Percentiles rank a stretch among this genome's conserved stretches.
Conservation (phyloP, 2,888 invertebrate genomes). For the Rhodophaea formosa region DNA sequence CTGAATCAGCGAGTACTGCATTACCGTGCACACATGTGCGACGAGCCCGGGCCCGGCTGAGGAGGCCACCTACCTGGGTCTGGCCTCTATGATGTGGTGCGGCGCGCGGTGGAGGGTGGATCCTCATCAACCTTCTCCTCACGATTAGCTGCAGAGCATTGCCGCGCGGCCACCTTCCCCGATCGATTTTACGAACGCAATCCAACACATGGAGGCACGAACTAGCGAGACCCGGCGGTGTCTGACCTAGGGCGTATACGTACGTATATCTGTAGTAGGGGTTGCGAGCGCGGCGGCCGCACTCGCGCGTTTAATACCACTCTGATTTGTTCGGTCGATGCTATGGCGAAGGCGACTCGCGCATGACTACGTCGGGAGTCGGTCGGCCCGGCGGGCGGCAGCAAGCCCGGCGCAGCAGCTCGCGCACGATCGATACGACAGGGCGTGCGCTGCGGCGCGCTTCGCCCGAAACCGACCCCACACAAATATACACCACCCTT, state of each 20-base stretch:
- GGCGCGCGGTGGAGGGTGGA: conserved; percentile 37
- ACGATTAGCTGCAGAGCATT: conserved; percentile 53
- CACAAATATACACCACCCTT: conserved; percentile 46
- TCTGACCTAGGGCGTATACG: conserved; percentile 33
- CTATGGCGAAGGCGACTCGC: conserved; percentile 55
- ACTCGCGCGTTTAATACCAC: conserved; percentile 64
- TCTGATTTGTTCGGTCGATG: conserved; percentile 57
- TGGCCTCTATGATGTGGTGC: conserved; percentile 38
- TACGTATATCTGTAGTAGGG: conserved; percentile 31
- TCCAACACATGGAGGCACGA: conserved; percentile 46
- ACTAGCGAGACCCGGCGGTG: conserved; percentile 45
- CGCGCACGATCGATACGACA: conserved; percentile 52
- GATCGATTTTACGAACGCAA: conserved; percentile 43
- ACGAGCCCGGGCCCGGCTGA: conserved; percentile 16
- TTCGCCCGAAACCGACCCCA: conserved; percentile 39
- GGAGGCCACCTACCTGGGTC: conserved; percentile 41
- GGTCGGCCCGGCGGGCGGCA: conserved; percentile 42
- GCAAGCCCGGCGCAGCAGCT: conserved; percentile 38
- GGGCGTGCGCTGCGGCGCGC: conserved; percentile 51
- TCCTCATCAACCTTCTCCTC: conserved; percentile 34
- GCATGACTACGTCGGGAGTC: conserved; percentile 60
- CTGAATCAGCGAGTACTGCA: conserved; percentile 40
- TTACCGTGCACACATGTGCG: conserved; percentile 29
- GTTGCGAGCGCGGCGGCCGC: conserved; percentile 67
- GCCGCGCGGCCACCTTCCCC: conserved; percentile 43